Evolutionary conservation across 2,888 invertebrate species (phyloP), one percentile per base, ranked within the genome.

Genomic region (Hirtodrosophila alboralis): DNA sequence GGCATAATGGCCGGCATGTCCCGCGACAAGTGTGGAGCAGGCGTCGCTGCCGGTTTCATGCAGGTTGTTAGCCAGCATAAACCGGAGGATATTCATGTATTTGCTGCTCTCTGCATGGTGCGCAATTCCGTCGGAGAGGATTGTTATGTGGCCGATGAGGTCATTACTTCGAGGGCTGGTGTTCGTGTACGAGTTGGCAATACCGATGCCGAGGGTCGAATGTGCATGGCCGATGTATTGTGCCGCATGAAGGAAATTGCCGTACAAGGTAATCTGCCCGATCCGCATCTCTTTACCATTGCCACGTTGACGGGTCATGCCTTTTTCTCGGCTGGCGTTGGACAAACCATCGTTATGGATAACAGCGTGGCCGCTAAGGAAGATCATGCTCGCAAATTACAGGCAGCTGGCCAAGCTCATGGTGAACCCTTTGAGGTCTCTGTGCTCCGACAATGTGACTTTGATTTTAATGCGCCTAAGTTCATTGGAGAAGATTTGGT

Each of bases 191-290:
- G 98, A 56, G 93, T 98, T 40, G 96, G 96, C 51, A 98, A 98
- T 91, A 98, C 98, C 3, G 98, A 98, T 91, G 97, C 98, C 43
- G 98, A 98, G 91, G 98, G 98, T 1, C 93, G 98, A 54, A 95
- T 97, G 95, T 95, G 95, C 36, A 97, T 98, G 97, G 95, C 95
- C 30, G 97, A 98, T 92, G 94, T 96, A 18, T 92, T 98, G 23
- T 95, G 95, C 86, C 93, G 93, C 90, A 94, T 95, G 91, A 92
- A 92, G 79, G 90, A 90, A 74, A 91, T 93, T 87, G 97, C 96
- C 4, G 76, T 92, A 9, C 78, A 88, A 12, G 52, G 67, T 4
- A 91, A 92, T 63, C 94, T 95, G 67, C 92, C 93, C 5, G 94
- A 95, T 90, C 95, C 97, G 6, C 96, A 96, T 90, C 90, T 98